Conservation (phyloP, 1,140 invertebrate genomes). For the Venturia canescens region DNA sequence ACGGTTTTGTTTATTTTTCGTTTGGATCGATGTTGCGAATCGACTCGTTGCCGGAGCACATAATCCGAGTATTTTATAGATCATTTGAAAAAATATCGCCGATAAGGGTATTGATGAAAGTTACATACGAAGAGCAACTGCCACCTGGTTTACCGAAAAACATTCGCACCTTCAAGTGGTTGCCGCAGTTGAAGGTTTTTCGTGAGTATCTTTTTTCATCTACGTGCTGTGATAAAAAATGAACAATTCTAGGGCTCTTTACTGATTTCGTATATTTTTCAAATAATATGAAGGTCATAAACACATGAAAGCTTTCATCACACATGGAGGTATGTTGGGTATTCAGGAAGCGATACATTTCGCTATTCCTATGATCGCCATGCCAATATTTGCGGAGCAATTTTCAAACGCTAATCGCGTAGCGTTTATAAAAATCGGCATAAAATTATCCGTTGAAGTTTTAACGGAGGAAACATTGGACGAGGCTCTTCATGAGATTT, state of each 20-base stretch:
- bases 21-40: constrained; percentile 83
- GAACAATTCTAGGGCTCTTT: not conserved
- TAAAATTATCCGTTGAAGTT: constrained; percentile 57
- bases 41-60: constrained; percentile 73
- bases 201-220: constrained; percentile 71
- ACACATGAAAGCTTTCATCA: constrained; percentile 80
- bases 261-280: constrained; percentile 37
- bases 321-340: constrained; percentile 86
- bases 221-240: too few species aligned
- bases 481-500: constrained; percentile 60
- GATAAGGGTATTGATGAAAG: constrained; percentile 63
- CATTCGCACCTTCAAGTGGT: constrained; percentile 80
- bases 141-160: constrained; percentile 77
- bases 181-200: constrained; percentile 81
- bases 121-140: constrained; percentile 58
- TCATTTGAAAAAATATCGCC: constrained; percentile 62
- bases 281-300: constrained; percentile 62
- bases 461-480: constrained; percentile 67
- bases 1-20: constrained; percentile 84
- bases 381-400: constrained; percentile 85
- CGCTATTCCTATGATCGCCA: constrained; percentile 85
- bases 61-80: constrained; percentile 57
- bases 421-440: constrained; percentile 63
- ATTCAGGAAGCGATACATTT: constrained; percentile 85
- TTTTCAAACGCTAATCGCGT: constrained; percentile 77